Evolutionary conservation across 2,113 vertebrate genomes (phyloP).

Genomic region (Orycteropus afer): DNA sequence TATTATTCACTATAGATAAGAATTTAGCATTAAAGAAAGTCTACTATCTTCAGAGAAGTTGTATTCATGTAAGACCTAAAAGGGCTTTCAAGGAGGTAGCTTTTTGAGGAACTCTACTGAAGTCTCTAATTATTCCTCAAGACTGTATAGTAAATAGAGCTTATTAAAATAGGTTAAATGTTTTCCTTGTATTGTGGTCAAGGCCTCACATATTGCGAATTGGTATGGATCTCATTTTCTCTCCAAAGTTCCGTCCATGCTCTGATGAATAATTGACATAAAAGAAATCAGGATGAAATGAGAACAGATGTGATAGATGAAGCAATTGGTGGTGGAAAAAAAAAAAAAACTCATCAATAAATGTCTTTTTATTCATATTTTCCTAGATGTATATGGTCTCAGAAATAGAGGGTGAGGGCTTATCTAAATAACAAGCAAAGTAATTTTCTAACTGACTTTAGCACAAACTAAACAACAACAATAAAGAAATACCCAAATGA

Average conservation of each 20-base stretch:
- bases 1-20: background rate
- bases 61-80: background rate
- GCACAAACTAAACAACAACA: background rate
- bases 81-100: background rate
- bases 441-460: background rate
- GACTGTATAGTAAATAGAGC: background rate
- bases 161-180: background rate
- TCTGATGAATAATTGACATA: background rate
- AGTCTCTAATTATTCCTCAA: background rate
- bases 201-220: background rate
- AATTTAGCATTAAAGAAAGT: background rate
- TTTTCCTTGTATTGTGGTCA: background rate
- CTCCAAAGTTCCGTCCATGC: background rate
- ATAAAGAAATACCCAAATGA: background rate
- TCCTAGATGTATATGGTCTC: background rate
- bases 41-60: conserved; percentile 10
- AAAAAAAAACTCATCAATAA: background rate
- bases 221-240: background rate
- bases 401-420: background rate
- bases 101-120: background rate
- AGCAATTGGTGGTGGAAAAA: background rate
- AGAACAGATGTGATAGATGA: background rate
- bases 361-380: background rate
- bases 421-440: background rate
- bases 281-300: background rate